A percentile compares a stretch with the other conserved stretches of the same genome.
Conservation (phyloP, 2,888 invertebrate species). For the Mythimna albipuncta region DNA sequence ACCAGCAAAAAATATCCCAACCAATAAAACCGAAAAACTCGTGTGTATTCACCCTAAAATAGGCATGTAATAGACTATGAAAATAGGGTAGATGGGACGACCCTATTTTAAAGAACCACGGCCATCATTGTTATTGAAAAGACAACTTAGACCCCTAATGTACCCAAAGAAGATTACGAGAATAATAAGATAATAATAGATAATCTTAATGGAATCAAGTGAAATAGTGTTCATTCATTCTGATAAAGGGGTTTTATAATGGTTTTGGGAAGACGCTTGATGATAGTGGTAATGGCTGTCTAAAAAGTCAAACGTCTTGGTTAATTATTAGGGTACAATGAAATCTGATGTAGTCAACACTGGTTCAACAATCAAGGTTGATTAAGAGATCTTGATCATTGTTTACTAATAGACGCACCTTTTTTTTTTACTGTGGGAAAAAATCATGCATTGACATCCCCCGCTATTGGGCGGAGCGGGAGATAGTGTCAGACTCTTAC, state of each 20-base stretch:
- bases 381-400: too few species aligned
- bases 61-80: slow-evolving; percentile 29
- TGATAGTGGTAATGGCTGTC: too few species aligned
- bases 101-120: slow-evolving; percentile 25
- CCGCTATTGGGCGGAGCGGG: too few species aligned
- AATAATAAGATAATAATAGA: not conserved
- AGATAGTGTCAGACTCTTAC: too few species aligned
- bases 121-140: slow-evolving; percentile 18
- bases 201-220: slow-evolving; percentile 9
- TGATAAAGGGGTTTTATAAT: not conserved
- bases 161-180: slow-evolving; percentile 11
- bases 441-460: too few species aligned
- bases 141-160: slow-evolving; percentile 3
- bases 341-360: too few species aligned
- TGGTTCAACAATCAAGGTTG: too few species aligned
- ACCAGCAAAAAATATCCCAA: not conserved
- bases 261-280: not conserved
- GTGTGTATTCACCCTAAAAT: slow-evolving; percentile 14
- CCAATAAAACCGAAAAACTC: not conserved
- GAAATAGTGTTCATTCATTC: not conserved
- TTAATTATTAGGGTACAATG: too few species aligned
- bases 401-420: too few species aligned
- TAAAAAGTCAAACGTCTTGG: too few species aligned
- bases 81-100: slow-evolving; percentile 3
- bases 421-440: too few species aligned